Evolutionary conservation across 2,888 invertebrate species (phyloP), one percentile per base, ranked within the genome.

Genomic region (Villa cingulata): DNA sequence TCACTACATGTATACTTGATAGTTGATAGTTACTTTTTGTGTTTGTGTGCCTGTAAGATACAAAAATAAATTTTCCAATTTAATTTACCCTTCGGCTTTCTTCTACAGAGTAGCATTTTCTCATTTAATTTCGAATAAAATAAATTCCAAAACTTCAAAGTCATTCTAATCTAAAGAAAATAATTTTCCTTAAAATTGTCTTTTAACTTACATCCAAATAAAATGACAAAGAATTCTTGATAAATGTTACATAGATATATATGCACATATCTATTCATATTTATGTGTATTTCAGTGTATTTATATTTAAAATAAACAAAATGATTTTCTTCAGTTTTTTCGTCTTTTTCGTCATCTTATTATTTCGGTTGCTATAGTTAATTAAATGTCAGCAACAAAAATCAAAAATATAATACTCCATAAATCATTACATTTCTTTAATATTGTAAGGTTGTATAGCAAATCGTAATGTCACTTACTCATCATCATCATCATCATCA

Each of bases 321-420:
- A 2, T 27, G 27, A 27, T 10, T 32, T 32, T 12, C 7, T 29
- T 9, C 12, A 3, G 6, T 9, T 29, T 29, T 12, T 29, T 32
- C 12, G 4, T 12, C 29, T 2, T 32, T 32, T 1, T 32, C 2
- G 7, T 27, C 27, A 27, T 27, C 27, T 27, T 27, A 27, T 9
- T 27, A 2, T 47, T 48, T 38, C 41, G 43, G 47, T 48, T n/a
- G n/a, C n/a, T n/a, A n/a, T 43, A 52, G 54, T 56, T 56, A 56
- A 56, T 56, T 56, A 56, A 56, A 56, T 55, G 56, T 56, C 56
- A 56, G 56, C 53, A 55, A 50, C 56, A 56, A 55, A 54, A 56
- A 56, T 56, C 56, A 56, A 48, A 53, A 54, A 48, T 46, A 46
- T 51, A 53, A 39, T 41, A 39, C 44, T 52, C 48, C 53, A 55